Base-by-base conservation (phyloP, 2,113 vertebrate species). In the Taurulus bubalis region DNA sequence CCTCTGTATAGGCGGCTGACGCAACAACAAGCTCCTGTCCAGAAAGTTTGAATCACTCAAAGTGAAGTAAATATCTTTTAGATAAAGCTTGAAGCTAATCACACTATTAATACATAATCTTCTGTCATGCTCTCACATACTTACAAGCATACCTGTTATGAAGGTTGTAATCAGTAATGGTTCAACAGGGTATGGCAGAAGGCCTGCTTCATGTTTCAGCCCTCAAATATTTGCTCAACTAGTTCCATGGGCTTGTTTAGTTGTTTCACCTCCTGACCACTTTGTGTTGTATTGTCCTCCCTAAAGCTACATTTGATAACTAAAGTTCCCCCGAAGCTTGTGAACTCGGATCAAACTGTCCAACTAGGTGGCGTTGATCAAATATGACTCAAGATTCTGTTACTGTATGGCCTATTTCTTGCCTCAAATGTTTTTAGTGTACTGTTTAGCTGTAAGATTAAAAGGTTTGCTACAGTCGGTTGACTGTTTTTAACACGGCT, bases 161-260 rank as follows among this genome's bases (percentile, higher is more conserved):
- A 40, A 49, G 24, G 15, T 24, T 36, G 15, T 53, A 38, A 71
- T 26, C 59, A n/a, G 34, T 20, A 24, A 24, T 71, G 38, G 49
- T 49, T 53, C 12, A 55, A n/a, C 59, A 71, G 24, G 24, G 67
- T 28, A 63, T 24, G 24, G 32, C 69, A 45, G 30, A 34, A 64
- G 66, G 47, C 42, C 26, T 38, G 64, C 51, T 34, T 60, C 55
- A 28, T 7, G 53, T 68, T 67, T 28, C 38, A 79, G 75, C 59
- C 24, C 12, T 40, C 12, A 67, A 75, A 81, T 71, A 66, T 79
- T 79, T 82, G 32, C 53, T 38, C 30, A 45, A 22, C 51, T 66
- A 68, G 26, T 68, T 66, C 71, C 9, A 22, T 36, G 10, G 5
- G 22, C 20, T 40, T 62, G n/a, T 47, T 49, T 56, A 22, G 15